Base-by-base conservation (phyloP, 2,888 invertebrate genomes). In the Thecophora atra region DNA sequence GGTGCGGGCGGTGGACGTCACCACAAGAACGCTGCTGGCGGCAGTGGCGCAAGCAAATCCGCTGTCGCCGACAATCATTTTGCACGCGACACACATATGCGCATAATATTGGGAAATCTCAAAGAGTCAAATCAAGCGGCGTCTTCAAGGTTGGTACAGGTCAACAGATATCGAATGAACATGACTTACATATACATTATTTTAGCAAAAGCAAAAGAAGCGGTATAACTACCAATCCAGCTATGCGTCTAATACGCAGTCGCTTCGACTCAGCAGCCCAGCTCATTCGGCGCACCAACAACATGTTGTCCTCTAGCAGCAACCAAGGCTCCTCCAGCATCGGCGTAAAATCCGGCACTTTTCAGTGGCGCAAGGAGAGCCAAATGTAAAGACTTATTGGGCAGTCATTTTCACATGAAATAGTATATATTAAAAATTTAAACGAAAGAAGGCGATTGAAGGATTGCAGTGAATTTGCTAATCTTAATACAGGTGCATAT, bases 61-160 rank as follows among this genome's bases (percentile, higher is more conserved):
- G 76, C 77, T 81, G 80, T 89, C 82, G 89, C 93, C 0, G 94
- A 95, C 85, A 93, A 92, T 47, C 95, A 95, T 83, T 95, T 94
- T 88, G 93, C 93, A 70, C 88, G 95, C n/a, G 95, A 96, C 83
- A 95, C 95, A 0, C 96, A 96, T 81, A 96, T 96, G 95, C 89
- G 95, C 76, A 96, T 96, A 77, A 96, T 96, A 78, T 87, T 96
- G 76, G 94, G 94, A 0, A 89, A 90, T 44, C 81, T 86, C 0
- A 87, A 87, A 71, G 86, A 87, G 72, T 58, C 70, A 7, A 84
- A 81, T 76, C 86, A 85, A 78, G 81, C 85, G 64, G 83, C 83
- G 72, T 84, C 85, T 58, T 86, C 86, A 13, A 81, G 84, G 86
- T 86, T 71, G 80, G 75, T 56, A 11, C n/a, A 51, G 37, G 24